Conservation (phyloP, 2,888 invertebrate species). For the Phytoseiulus persimilis region DNA sequence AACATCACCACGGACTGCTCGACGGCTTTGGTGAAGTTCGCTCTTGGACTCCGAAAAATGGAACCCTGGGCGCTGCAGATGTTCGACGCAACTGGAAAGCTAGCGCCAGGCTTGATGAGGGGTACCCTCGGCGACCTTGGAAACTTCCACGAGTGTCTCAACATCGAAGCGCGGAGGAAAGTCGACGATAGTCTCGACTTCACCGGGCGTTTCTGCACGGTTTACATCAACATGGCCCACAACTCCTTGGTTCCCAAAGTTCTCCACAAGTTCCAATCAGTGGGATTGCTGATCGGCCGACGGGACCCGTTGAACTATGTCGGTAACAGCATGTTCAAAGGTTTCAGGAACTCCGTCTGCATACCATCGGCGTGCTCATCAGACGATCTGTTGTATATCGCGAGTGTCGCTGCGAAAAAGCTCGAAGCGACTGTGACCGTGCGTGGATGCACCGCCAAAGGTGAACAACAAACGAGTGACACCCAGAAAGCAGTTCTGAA, state of each 20-base stretch:
- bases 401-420: conserved; percentile 13
- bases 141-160: conserved; percentile 34
- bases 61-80: conserved; percentile 33
- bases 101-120: conserved; percentile 12
- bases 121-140: conserved; percentile 20
- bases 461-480: background rate
- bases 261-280: conserved; percentile 23
- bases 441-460: conserved; percentile 30
- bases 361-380: conserved; percentile 18
- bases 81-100: conserved; percentile 14
- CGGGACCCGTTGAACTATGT: conserved; percentile 23
- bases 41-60: conserved; percentile 23
- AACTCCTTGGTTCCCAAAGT: conserved; percentile 23
- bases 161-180: background rate
- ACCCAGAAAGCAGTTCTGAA: background rate
- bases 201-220: conserved; percentile 27
- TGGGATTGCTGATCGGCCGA: conserved; percentile 25
- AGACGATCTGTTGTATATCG: conserved; percentile 11
- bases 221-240: conserved; percentile 28
- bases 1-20: conserved; percentile 30
- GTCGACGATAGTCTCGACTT: conserved; percentile 30
- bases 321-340: conserved; percentile 33
- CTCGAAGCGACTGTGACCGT: conserved; percentile 10
- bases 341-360: conserved; percentile 18
- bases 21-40: conserved; percentile 11